Evolutionary conservation across 53 echinoderm and acorn worm species (phyloP), one percentile per base, ranked within the genome.

Genomic region (Arbacia lixula): DNA sequence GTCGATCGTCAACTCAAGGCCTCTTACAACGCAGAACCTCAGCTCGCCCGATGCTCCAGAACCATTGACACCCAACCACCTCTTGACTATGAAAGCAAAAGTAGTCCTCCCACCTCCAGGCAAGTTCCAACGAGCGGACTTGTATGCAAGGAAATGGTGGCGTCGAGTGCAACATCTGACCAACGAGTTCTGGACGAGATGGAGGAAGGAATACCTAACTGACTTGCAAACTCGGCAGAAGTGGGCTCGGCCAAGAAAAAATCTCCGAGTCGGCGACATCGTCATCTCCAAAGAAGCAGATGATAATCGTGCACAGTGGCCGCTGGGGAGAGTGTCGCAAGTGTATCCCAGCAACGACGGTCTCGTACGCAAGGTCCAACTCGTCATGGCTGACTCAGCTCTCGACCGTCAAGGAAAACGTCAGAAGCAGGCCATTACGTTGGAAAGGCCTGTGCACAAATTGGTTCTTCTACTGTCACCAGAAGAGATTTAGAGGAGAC

Each of bases 191-290:
- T 76, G 76, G 55, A 30, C 35, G 31, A 52, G 76, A 22, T 76
- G 55, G 55, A 76, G 5, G 54, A 52, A 53, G 25, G 76, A 76
- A 34, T 76, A 76, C 55, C 53, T 76, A 9, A 26, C 29, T 17
- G 55, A 76, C 24, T 46, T 85, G 30, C 85, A 85, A 28, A 26
- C 53, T 4, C 71, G 85, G 25, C 53, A 84, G 71, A 84, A 84
- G 37, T 84, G 84, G 84, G 31, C 38, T 42, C 64, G 21, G 20
- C 42, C 57, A 3, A 42, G 3, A 6, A 30, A 21, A 49, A 89
- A 85, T 28, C 41, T 89, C 40, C 6, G 3, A 32, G 89, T 76
- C n/a, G 89, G 85, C 36, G 89, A 89, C 68, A 76, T 89, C 66
- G 89, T 89, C 76, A 72, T 89, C 38, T 53, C 49, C 46, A 26